These are phyloP conservation scores for Anarhynchus alexandrinus DNA, from an alignment of 2,113 vertebrate genomes.

Conservation along the genomic window DNA sequence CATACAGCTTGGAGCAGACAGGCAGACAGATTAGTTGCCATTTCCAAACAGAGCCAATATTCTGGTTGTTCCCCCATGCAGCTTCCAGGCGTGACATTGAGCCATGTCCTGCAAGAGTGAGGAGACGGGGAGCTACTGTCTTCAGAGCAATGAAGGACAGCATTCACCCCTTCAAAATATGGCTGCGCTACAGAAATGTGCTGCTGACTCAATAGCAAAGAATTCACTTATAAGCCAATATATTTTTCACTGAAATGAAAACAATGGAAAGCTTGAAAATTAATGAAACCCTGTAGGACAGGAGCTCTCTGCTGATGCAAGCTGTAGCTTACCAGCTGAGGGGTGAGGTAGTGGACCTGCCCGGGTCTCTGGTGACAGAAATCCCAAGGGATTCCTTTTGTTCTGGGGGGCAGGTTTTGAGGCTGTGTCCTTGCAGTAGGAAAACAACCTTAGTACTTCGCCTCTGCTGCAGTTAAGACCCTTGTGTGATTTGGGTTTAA, in stretches of 20 bases:
- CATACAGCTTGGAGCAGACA: neutral
- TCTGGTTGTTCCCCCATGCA: neutral
- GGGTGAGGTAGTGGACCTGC: neutral
- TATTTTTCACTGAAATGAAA: neutral
- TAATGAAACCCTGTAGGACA: neutral
- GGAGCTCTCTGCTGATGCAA: neutral
- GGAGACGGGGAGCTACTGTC: neutral
- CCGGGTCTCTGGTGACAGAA: neutral
- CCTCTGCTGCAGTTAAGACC: neutral
- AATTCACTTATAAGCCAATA: neutral
- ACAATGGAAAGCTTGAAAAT: neutral
- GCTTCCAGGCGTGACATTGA: neutral
- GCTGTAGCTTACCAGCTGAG: neutral
- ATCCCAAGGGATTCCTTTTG: accelerated
- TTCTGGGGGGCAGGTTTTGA: neutral
- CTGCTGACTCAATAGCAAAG: neutral
- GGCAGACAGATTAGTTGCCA: neutral
- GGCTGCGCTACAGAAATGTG: neutral
- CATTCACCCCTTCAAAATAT: neutral
- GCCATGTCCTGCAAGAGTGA: neutral
- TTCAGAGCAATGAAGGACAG: neutral
- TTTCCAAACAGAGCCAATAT: neutral
- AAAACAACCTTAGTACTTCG: neutral
- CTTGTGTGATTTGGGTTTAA: neutral
- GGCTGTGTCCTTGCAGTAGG: neutral